Evolutionary conservation across 2,113 vertebrate genomes (phyloP), one percentile per base, ranked within the genome.

Genomic region (Cyanistes caeruleus): DNA sequence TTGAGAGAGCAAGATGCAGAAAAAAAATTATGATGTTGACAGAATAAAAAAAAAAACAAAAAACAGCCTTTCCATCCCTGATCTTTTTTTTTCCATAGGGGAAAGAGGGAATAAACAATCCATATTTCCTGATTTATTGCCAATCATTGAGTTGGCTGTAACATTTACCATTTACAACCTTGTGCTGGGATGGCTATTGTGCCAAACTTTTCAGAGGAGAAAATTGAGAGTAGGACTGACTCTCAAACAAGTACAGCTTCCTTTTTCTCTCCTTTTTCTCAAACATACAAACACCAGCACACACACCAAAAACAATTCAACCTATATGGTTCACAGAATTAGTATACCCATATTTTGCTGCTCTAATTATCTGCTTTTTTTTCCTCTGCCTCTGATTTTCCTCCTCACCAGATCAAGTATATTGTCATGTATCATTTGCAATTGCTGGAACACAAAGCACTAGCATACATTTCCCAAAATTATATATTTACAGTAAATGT

Each of bases 401-500:
- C 63, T 75, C 33, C 78, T 93, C 69, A 77, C 22, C 67, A 79
- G 74, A 94, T 62, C 62, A 84, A 91, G 27, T 72, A 28, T 62
- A 65, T 72, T 95, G 58, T 41, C 16, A 6, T 41, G 39, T 60
- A 92, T 44, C 73, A 74, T 30, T 81, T 86, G 80, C 74, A 93
- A 94, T 58, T 70, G 15, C 68, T 56, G 11, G 43, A 77, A 91
- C 46, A 87, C 28, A 89, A 87, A 95, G 72, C 58, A 79, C 43
- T 62, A 88, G 65, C 68, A 63, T 63, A 75, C 37, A 82, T 91
- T 87, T 95, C 85, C 92, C 69, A 75, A 92, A 87, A 95, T 69
- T 87, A 93, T 94, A 91, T 43, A 94, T 91, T 95, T 96, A 83
- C 64, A 77, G 59, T 91, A 41, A 64, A 90, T 62, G 68, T 93